Evolutionary conservation across 2,888 invertebrate species (phyloP), one percentile per base, ranked within the genome.

Genomic region (Acrobasis repandana): DNA sequence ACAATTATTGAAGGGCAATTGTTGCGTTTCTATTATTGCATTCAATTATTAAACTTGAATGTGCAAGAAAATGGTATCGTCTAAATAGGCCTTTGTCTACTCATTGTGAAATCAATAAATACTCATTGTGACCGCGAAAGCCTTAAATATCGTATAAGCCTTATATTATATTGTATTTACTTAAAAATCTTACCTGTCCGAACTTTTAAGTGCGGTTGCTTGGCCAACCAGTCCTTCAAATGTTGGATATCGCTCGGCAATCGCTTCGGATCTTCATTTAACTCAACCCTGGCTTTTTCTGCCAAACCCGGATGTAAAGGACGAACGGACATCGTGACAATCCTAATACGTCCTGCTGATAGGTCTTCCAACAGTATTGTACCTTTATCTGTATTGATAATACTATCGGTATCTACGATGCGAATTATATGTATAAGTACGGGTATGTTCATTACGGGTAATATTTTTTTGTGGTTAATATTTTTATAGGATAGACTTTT

Each of bases 171-270:
- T 10, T 10, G 10, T 11, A 38, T 6, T 1, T 1, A 38, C 9
- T 4, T 49, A 49, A 20, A 47, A 9, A 43, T 33, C 34, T 50
- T 47, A 63, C 60, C 60, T 58, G 63, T 63, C n/a, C 60, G 52
- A 4, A 50, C 60, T 15, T 49, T 48, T 28, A 93, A 73, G 73
- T 93, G 93, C 0, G 89, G 87, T 68, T 93, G 93, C 70, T 93
- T 92, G 10, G 76, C 71, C 43, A 93, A 71, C 93, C 93, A 94
- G 34, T 90, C 86, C 67, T 86, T 88, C 15, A 93, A 80, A 64
- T 86, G 77, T 56, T 85, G 74, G 20, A 94, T 72, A 73, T 93
- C 92, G 49, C 82, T 80, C 2, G 74, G 71, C 16, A 92, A 72
- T 15, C 85, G 74, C 14, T 79, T 80, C 0, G 92, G 87, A 66